Evolutionary conservation across 2,888 invertebrate genomes (phyloP).

Genomic region (Tachina lurida): DNA sequence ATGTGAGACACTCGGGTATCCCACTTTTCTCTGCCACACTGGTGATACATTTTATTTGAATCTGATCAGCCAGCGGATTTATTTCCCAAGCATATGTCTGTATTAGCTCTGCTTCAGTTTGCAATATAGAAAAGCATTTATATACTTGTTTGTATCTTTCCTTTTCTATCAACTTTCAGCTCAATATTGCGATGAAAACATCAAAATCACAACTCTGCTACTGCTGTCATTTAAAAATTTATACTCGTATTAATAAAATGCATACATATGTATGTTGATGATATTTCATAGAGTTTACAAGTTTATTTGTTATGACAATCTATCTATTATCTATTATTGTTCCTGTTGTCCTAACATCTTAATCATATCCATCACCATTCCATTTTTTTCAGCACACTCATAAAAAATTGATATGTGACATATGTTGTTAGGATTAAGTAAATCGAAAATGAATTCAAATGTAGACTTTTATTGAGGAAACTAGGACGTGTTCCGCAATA

Average conservation of each 20-base stretch:
- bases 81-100: too few relatives aligned
- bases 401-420: slow-evolving; percentile 67
- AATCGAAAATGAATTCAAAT: slow-evolving; percentile 64
- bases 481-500: slow-evolving; percentile 57
- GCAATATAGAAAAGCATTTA: background rate
- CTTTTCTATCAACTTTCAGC: slow-evolving; percentile 10
- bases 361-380: slow-evolving; percentile 38
- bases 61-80: too few relatives aligned
- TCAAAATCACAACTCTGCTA: slow-evolving; percentile 28
- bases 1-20: too few relatives aligned
- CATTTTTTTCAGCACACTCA: slow-evolving; percentile 2
- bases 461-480: slow-evolving; percentile 51
- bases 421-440: slow-evolving; percentile 48
- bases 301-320: slow-evolving; percentile 68
- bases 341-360: slow-evolving; percentile 25
- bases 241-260: slow-evolving; percentile 33
- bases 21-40: too few relatives aligned
- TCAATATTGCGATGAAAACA: background rate
- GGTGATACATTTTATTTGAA: too few relatives aligned
- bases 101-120: too few relatives aligned
- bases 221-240: slow-evolving; percentile 5
- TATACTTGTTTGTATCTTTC: background rate
- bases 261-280: slow-evolving; percentile 38
- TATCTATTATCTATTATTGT: slow-evolving; percentile 38
- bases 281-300: slow-evolving; percentile 39